Percentiles rank a stretch among this genome's conserved stretches.
Evolutionary conservation across 2,888 invertebrate species (phyloP).

Genomic region (Morpho helenor): DNA sequence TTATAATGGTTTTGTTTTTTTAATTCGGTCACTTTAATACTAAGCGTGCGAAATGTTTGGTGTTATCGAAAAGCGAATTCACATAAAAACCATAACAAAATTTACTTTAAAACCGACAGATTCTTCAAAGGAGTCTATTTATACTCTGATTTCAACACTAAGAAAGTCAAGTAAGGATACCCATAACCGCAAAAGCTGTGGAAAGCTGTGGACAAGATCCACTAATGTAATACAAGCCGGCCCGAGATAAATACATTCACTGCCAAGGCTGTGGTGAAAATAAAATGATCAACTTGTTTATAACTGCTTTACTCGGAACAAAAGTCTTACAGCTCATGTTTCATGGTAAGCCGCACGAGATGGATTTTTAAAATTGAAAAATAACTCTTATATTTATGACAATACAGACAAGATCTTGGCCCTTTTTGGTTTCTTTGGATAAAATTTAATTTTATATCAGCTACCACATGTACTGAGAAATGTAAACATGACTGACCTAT

Average conservation of each 20-base stretch:
- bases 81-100: not conserved
- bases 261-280: conserved; percentile 53
- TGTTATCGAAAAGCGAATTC: too few relatives aligned
- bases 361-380: conserved; percentile 8
- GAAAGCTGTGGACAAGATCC: conserved; percentile 17
- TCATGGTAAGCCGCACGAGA: conserved; percentile 11
- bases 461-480: too few relatives aligned
- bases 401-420: not conserved
- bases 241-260: conserved; percentile 44
- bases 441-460: too few relatives aligned
- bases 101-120: conserved; percentile 23
- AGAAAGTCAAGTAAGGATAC: conserved; percentile 15
- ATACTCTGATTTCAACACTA: conserved; percentile 10
- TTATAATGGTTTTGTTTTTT: too few relatives aligned
- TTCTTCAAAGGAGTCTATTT: conserved; percentile 21
- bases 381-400: conserved; percentile 1
- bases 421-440: too few relatives aligned
- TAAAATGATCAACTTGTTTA: conserved; percentile 34
- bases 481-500: too few relatives aligned
- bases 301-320: conserved; percentile 18
- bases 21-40: too few relatives aligned
- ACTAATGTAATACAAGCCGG: conserved; percentile 27
- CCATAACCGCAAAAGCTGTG: conserved; percentile 18
- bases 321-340: conserved; percentile 19
- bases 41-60: too few relatives aligned